These are phyloP conservation scores for Schizopygopsis malacanthus DNA, from an alignment of 2,797 vertebrate species.

Conservation along the genomic window DNA sequence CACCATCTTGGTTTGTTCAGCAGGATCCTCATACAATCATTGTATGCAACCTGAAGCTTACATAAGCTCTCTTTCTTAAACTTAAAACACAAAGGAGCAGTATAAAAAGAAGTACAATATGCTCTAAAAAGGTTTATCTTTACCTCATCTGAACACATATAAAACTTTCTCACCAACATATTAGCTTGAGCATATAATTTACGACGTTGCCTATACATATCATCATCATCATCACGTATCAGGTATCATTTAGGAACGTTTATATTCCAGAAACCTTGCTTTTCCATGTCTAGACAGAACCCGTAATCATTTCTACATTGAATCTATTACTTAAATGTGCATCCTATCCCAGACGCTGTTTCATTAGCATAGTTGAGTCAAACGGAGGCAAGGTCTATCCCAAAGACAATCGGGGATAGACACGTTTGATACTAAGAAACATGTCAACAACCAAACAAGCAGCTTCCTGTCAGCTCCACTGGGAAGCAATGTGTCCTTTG, in stretches of 20 bases:
- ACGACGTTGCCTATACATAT: no score
- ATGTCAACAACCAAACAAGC: slow-evolving; percentile 66
- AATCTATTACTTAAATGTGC: not conserved
- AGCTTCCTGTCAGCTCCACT: slow-evolving; percentile 61
- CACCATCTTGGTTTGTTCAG: no score
- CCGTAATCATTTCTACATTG: not conserved
- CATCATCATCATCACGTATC: no score
- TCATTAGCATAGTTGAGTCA: not conserved
- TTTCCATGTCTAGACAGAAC: not conserved
- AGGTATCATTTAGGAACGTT: not conserved
- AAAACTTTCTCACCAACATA: no score
- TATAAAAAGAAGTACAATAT: no score
- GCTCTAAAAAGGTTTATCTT: no score
- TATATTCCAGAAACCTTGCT: not conserved
- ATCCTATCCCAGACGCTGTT: not conserved
- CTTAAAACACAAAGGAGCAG: no score
- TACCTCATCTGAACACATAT: no score
- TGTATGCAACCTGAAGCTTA: no score
- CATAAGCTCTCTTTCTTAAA: no score
- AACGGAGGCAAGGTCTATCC: slow-evolving; percentile 27
- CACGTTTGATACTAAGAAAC: slow-evolving; percentile 46
- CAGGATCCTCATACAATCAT: no score
- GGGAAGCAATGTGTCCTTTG: slow-evolving; percentile 66
- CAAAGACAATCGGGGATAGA: slow-evolving; percentile 26
- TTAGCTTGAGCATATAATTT: no score